Base-by-base conservation (phyloP, 2,797 vertebrate genomes). In the Danio tinwini region DNA sequence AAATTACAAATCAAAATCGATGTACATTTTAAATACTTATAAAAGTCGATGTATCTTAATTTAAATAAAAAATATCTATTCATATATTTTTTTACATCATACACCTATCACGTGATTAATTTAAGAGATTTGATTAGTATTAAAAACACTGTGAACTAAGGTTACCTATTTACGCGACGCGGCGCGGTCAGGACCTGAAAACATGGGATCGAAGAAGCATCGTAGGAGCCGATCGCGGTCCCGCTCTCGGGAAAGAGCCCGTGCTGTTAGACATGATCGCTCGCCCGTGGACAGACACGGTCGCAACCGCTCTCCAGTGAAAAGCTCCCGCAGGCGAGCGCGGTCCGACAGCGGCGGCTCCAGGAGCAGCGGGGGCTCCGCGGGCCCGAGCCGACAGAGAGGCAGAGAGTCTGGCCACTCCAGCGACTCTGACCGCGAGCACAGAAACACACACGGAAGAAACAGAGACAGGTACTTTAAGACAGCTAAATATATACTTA, bases 261-360 rank as follows among this genome's bases (percentile, higher is more conserved):
- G 83, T 21, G 83, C 82, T 59, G 83, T 82, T 21, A 88, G 75
- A 71, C 44, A 70, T 5, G 90, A 83, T 29, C 86, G 79, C 80
- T 91, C 93, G 2, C 86, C 87, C 0, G 88, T 89, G 1, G 74
- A 84, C 2, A 89, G 77, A n/a, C 86, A 72, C 47, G 81, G 73
- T 6, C 88, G 88, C 14, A 89, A 82, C 64, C 81, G 87, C 8
- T 89, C 87, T 37, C 16, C 52, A 1, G 91, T 86, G 42, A 87
- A 75, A 82, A 0, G 52, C 42, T 73, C 63, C 3, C 75, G 83
- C 2, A 87, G 82, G 50, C 85, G 82, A 1, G 80, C n/a, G 6
- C 88, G 91, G 7, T 92, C 91, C 2, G 74, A 49, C 16, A 93
- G 92, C 85, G 61, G 84, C 42, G 85, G 82, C 58, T 92, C 90